Base-by-base conservation (phyloP, 1,140 invertebrate species). In the Zeugodacus cucurbitae region DNA sequence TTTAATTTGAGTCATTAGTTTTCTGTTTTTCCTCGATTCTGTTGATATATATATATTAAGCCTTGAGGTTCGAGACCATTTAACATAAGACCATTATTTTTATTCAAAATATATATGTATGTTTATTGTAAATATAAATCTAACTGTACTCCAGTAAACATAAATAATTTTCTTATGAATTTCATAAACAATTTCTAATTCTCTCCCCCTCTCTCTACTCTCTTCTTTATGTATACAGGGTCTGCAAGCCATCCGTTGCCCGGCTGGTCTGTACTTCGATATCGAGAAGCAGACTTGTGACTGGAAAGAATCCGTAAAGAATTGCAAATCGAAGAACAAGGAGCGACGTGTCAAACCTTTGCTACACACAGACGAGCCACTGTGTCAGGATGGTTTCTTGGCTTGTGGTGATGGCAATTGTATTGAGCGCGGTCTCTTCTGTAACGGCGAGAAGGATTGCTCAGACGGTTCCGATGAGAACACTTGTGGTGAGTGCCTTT, bases 211-310 rank as follows among this genome's bases (percentile, higher is more conserved):
- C 8, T 48, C n/a, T n/a, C 34, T 82, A 41, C 67, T 26, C 8
- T 48, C n/a, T n/a, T 20, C 48, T 93, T 8, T 20, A 22, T 41
- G 20, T 20, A 22, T 48, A 41, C 93, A 97, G 96, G 98, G 98
- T 90, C 95, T 98, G 44, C 97, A 98, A 95, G 97, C 97, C 29
- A 97, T 98, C 90, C 95, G 98, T 92, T 98, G 98, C 93, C 98
- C 98, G 26, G 97, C 98, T 86, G 98, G 98, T 94, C 94, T 99
- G 88, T 98, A 96, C 92, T 99, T 99, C 94, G 98, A 99, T 93
- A 98, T 98, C 90, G 98, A 98, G 91, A 98, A 98, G 93, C 98
- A 99, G 94, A 98, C 98, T 4, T 99, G 98, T 92, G 97, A 98
- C 92, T 99, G 98, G 98, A 98, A 98, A 93, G 97, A 96, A 89